phyloP scores from a whole-genome alignment of 2,888 invertebrate genomes.

The Cetonia aurata region DNA sequence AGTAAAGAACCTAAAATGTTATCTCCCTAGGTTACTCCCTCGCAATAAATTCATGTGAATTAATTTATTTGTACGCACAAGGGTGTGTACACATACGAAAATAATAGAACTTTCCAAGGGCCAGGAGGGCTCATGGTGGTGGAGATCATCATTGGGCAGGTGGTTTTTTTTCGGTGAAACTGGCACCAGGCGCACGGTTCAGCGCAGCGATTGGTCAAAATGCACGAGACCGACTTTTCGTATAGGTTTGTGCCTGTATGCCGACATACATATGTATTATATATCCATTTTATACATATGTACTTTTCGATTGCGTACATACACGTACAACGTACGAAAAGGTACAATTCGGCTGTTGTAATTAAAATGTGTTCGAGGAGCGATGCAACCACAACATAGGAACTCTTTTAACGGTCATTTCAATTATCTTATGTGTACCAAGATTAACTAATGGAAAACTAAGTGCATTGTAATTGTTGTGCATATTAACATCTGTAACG shows the following conservation, averaged over 20 bases:
- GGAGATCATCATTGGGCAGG: conserved; percentile 60
- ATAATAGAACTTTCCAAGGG: conserved; percentile 41
- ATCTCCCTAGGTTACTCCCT: neutral
- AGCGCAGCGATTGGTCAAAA: conserved; percentile 60
- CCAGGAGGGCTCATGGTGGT: conserved; percentile 48
- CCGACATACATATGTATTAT: conserved; percentile 4
- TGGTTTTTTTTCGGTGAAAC: conserved; percentile 58
- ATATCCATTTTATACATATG: conserved; percentile 7
- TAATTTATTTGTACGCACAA: conserved; percentile 21
- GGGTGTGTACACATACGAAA: conserved; percentile 37
- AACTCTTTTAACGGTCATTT: conserved; percentile 17
- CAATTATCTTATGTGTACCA: conserved; percentile 23
- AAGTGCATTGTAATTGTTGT: conserved; percentile 38
- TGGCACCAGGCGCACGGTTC: conserved; percentile 61
- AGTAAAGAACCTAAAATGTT: too few species aligned
- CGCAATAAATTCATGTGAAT: conserved; percentile 28
- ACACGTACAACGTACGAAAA: conserved; percentile 1
- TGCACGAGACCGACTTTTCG: conserved; percentile 60
- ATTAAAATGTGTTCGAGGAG: conserved; percentile 30
- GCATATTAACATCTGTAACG: conserved; percentile 22
- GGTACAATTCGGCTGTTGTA: conserved; percentile 22
- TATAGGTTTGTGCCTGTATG: conserved; percentile 42
- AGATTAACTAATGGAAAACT: conserved; percentile 39
- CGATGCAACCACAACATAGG: too few species aligned
- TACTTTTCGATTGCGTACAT: conserved; percentile 1